These are phyloP conservation scores for Molothrus aeneus DNA, from an alignment of 2,797 vertebrate species.

Conservation along the genomic window DNA sequence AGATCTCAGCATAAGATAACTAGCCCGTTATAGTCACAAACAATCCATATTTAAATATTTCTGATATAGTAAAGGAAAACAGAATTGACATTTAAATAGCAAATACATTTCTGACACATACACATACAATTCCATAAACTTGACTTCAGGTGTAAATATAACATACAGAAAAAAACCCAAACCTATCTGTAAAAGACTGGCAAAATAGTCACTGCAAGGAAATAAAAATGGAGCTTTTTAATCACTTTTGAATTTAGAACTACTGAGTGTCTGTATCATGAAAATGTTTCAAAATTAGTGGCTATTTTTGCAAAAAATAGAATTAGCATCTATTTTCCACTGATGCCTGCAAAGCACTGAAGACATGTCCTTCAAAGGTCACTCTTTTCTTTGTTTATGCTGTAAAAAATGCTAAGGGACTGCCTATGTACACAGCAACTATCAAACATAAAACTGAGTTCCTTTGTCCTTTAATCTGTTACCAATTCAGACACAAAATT, in stretches of 20 bases:
- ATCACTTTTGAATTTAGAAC: neutral
- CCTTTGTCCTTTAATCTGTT: neutral
- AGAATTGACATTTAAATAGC: neutral
- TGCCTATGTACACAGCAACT: neutral
- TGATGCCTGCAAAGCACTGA: neutral
- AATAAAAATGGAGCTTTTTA: neutral
- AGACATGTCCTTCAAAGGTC: neutral
- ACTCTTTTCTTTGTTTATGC: neutral
- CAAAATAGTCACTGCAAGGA: neutral
- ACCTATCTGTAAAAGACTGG: neutral
- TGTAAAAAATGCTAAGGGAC: neutral
- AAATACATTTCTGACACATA: neutral
- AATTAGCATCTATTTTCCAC: neutral
- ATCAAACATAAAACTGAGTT: neutral
- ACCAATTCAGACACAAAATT: neutral
- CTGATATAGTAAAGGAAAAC: neutral
- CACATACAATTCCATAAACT: neutral
- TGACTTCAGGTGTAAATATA: neutral
- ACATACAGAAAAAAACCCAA: fast-evolving
- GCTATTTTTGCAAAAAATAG: neutral
- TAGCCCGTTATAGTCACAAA: neutral
- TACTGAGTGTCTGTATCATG: neutral
- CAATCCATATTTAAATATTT: neutral
- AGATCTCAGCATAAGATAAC: neutral
- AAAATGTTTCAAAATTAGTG: neutral